Evolutionary conservation across 2,113 vertebrate genomes (phyloP), one percentile per base, ranked within the genome.

Genomic region (Scalopus aquaticus): DNA sequence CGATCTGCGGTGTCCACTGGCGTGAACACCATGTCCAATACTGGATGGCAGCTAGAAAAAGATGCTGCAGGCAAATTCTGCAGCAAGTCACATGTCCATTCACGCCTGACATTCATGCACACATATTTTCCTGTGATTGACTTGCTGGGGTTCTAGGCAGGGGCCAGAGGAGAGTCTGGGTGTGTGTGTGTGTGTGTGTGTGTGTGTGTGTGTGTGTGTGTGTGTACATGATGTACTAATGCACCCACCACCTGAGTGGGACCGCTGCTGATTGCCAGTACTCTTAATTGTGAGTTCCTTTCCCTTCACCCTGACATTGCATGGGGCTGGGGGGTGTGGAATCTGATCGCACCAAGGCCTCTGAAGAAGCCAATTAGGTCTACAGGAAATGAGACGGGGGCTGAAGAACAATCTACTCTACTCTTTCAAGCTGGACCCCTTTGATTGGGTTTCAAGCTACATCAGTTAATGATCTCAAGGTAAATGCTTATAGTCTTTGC

Each of bases 1-100:
- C 28, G 3, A 96, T 93, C 70, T 88, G 49, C 81, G 93, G 87
- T 96, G 96, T 95, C 95, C 97, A 96, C 89, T 94, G 77, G 86
- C 91, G 86, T 44, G 89, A 86, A 83, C 91, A 83, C 79, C 44
- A 69, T 20, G 30, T 62, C 74, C 60, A 77, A 26, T 60, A 76
- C 70, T 77, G 86, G 67, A 83, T 93, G 90, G 87, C 80, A 67
- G 30, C 69, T 84, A 83, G 83, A 64, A 88, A 62, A 81, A 93
- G 89, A 88, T 74, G 76, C 74, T 67, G 22, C 15, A 32, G 74
- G 65, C 60, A 70, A 69, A 87, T 80, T 90, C 82, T 62, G 88
- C 95, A 91, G 85, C 69, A 79, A 73, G 74, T 64, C 88, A 92
- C 88, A 77, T 88, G 74, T 69, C 22, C 4, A 9, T 42, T 89